A percentile compares a stretch with the other conserved stretches of the same genome.
Evolutionary conservation across 2,888 invertebrate genomes (phyloP).

Genomic region (Trissolcus japonicus): DNA sequence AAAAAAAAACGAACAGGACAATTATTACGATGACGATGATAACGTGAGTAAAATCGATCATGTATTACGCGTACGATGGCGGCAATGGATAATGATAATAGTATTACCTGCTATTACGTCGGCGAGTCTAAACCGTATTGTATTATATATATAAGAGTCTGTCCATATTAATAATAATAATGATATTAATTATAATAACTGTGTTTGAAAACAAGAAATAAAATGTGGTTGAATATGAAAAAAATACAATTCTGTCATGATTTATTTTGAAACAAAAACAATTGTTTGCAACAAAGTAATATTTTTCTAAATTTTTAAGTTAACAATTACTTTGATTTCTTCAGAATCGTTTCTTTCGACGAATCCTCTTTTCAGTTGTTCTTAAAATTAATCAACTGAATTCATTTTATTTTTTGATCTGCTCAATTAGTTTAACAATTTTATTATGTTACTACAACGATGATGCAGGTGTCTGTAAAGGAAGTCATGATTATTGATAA

Average conservation of each 20-base stretch:
- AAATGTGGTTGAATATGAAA: conserved; percentile 77
- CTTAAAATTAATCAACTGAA: not conserved
- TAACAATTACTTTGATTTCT: no score
- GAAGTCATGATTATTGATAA: no score
- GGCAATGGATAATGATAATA: conserved; percentile 74
- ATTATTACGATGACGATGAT: conserved; percentile 61
- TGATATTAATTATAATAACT: conserved; percentile 76
- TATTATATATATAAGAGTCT: conserved; percentile 77
- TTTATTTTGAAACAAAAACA: conserved; percentile 18
- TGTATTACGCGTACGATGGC: conserved; percentile 68
- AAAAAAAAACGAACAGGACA: conserved; percentile 61
- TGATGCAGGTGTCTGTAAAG: no score
- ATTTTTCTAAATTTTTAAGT: no score
- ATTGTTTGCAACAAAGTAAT: no score
- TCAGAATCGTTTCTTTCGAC: no score
- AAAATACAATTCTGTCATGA: conserved; percentile 57
- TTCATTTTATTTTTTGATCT: no score
- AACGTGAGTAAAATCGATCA: conserved; percentile 67
- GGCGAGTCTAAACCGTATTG: conserved; percentile 76
- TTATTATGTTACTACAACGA: no score
- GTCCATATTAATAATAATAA: conserved; percentile 76
- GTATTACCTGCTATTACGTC: conserved; percentile 76
- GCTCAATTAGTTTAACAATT: no score
- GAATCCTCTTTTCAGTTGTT: not conserved
- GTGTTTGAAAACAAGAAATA: conserved; percentile 77